Evolutionary conservation across 2,797 vertebrate genomes (phyloP).

Genomic region (Tinamus major): DNA sequence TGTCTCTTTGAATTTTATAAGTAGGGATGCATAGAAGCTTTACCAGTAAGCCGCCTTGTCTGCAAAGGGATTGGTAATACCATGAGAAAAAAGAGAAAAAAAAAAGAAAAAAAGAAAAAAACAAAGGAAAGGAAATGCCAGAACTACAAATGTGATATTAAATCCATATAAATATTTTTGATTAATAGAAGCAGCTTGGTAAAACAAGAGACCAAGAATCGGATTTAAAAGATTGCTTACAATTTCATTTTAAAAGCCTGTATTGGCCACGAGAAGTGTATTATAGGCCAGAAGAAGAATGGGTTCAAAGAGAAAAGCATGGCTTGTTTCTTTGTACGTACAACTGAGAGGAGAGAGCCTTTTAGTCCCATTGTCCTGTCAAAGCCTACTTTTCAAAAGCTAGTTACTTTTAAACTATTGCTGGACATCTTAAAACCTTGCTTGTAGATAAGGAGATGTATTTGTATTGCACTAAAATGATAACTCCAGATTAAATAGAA

Average conservation of each 20-base stretch:
- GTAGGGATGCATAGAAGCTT: not conserved
- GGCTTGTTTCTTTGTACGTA: not conserved
- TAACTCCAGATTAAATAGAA: not conserved
- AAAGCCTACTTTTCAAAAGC: not conserved
- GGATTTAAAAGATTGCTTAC: not conserved
- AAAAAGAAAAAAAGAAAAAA: not conserved
- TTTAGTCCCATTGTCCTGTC: not conserved
- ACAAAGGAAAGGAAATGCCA: not conserved
- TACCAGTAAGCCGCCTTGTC: not conserved
- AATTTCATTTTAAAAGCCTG: not conserved
- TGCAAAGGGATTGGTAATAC: not conserved
- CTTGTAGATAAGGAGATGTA: not conserved
- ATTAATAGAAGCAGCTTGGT: not conserved
- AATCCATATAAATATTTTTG: not conserved
- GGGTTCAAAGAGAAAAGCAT: not conserved
- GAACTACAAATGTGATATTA: not conserved
- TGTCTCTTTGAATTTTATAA: not conserved
- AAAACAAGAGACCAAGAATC: not conserved
- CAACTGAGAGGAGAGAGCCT: not conserved
- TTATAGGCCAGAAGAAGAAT: not conserved
- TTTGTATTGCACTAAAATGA: not conserved
- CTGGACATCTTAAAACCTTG: not conserved
- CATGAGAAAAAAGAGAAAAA: not conserved
- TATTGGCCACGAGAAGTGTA: not conserved
- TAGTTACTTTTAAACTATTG: not conserved